Conservation (phyloP, 2,113 vertebrate species). For the Elgaria multicarinata region DNA sequence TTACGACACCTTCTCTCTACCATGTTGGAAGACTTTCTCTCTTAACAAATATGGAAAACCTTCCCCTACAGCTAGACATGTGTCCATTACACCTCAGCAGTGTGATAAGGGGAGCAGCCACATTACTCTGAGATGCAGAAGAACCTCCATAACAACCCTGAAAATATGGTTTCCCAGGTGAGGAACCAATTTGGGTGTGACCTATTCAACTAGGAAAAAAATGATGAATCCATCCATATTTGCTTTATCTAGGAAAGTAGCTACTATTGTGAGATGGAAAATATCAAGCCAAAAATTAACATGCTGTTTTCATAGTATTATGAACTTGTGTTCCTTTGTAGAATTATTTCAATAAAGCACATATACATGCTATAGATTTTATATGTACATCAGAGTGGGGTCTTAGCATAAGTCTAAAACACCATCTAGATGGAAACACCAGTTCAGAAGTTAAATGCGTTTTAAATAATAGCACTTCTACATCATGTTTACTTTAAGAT, state of each 20-base stretch:
- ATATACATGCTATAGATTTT: background rate
- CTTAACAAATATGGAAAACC: background rate
- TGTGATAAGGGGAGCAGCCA: too few relatives aligned
- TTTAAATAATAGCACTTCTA: slow-evolving; percentile 37
- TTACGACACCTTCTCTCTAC: background rate
- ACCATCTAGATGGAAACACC: background rate
- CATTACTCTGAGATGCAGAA: background rate
- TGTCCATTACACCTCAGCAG: too few relatives aligned
- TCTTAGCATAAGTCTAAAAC: background rate
- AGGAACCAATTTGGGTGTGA: background rate
- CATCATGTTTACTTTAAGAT: slow-evolving; percentile 40
- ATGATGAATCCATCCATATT: background rate
- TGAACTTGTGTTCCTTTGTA: background rate
- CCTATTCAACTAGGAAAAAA: background rate
- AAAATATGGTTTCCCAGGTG: background rate
- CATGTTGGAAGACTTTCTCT: background rate
- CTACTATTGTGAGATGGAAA: background rate
- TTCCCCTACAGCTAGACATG: too few relatives aligned
- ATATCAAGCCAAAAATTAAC: background rate
- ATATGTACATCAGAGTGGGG: background rate
- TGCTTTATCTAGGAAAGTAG: background rate
- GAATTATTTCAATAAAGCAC: background rate
- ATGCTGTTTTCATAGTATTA: background rate
- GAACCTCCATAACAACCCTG: background rate
- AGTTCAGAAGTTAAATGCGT: slow-evolving; percentile 28